Base-by-base conservation (phyloP, 1,140 invertebrate species). In the Hylyphantes graminicola region DNA sequence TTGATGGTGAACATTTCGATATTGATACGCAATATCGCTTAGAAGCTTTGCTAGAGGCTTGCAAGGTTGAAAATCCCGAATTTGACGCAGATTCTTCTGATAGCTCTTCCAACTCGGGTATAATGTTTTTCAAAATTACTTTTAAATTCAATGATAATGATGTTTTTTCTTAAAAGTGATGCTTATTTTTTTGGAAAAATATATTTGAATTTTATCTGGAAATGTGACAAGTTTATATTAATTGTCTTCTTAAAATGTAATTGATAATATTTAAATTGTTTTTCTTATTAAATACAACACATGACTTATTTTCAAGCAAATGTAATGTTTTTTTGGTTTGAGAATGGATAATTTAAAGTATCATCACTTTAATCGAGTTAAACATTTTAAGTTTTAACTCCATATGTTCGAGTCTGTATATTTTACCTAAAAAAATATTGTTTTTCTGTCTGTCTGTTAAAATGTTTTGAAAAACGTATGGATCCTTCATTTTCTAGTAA, bases 21-120 rank as follows among this genome's bases (percentile, higher is more conserved):
- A 95, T 94, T 64, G 95, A 96, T 88, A 96, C 96, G 86, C 95
- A 96, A 90, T 95, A 95, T 13, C 91, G 95, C 77, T 91, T 97
- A 74, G 95, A 97, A 90, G 95, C 95, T 81, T 91, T 97, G 48
- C 91, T 97, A 68, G 95, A 97, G 92, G 96, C 95, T 53, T 73
- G 79, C 73, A 64, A 53, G 12, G 13, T 81, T 72, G 68, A 81
- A 61, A 63, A 54, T 21, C 35, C 48, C n/a, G 68, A 63, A 53
- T 73, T 81, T 57, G 79, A 81, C 53, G 5, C 72, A 11, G 11
- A 53, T 12, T 74, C 35, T 21, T 74, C 72, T 57, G 54, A 48
- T 0, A 19, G 68, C 12, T 53, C 72, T 13, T 74, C 72, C 2
- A 57, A 57, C 35, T 74, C 72, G 35, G 72, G 72, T 74, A 57